Evolutionary conservation across 2,888 invertebrate genomes (phyloP).

Genomic region (Acleris cristana): DNA sequence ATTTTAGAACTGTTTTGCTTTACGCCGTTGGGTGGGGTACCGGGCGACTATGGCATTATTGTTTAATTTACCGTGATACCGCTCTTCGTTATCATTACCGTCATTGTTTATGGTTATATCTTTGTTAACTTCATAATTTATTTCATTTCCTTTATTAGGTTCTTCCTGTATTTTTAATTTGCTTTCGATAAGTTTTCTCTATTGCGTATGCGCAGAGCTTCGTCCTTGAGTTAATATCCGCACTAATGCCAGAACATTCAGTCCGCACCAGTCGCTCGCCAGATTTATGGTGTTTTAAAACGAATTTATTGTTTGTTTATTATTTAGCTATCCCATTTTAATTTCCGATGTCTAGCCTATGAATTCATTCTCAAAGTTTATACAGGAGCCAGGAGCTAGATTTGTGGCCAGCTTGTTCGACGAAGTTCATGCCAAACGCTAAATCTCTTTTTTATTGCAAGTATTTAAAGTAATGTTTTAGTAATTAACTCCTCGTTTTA

Average conservation of each 20-base stretch:
- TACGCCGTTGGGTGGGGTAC: constrained; percentile 26
- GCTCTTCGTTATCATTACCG: constrained; percentile 26
- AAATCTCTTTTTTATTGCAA: neutral
- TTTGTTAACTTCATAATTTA: neutral
- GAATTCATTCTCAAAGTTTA: neutral
- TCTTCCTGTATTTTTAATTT: constrained; percentile 3
- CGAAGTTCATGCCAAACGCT: neutral
- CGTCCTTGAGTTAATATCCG: constrained; percentile 43
- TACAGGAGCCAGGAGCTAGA: no score
- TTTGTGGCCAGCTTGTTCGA: constrained; percentile 1
- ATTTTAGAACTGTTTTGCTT: constrained; percentile 55
- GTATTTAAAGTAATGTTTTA: neutral
- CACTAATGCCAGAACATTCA: constrained; percentile 17
- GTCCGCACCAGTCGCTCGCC: constrained; percentile 47
- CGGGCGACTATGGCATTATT: constrained; percentile 24
- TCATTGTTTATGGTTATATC: constrained; percentile 5
- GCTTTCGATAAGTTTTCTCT: neutral
- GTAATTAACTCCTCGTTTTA: no score
- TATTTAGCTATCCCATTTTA: constrained; percentile 48
- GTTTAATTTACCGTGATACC: constrained; percentile 31
- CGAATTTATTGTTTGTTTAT: constrained; percentile 65
- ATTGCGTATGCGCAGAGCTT: constrained; percentile 38
- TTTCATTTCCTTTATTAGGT: neutral
- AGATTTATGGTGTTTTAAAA: constrained; percentile 61
- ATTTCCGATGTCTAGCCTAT: constrained; percentile 19